Percentiles rank a stretch among this genome's conserved stretches.
Evolutionary conservation across 2,797 vertebrate genomes (phyloP).

Genomic region (Dallia pectoralis): DNA sequence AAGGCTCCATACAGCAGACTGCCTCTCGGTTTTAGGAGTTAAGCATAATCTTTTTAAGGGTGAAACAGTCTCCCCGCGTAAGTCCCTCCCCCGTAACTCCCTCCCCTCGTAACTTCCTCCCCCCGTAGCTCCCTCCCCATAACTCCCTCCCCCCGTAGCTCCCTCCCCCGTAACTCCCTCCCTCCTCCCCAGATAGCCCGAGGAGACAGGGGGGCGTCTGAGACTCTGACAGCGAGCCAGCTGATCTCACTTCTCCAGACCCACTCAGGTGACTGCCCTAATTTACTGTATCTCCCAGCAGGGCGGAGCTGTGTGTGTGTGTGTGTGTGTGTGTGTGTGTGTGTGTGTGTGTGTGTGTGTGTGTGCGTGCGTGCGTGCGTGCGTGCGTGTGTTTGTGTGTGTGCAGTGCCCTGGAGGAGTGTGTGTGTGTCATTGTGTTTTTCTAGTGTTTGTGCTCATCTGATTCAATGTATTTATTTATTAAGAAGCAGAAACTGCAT

Average conservation of each 20-base stretch:
- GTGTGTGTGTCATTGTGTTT: background rate
- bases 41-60: background rate
- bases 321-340: conserved; percentile 11
- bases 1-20: conserved; percentile 3
- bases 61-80: background rate
- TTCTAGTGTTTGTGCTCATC: background rate
- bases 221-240: background rate
- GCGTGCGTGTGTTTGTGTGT: conserved; percentile 2
- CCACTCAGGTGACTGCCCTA: background rate
- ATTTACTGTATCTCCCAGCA: background rate
- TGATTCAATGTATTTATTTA: background rate
- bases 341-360: no score
- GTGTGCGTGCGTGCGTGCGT: conserved; percentile 2
- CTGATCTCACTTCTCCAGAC: background rate
- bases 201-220: background rate
- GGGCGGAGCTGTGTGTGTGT: conserved; percentile 1
- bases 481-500: background rate
- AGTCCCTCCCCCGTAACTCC: background rate
- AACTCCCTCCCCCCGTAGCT: background rate
- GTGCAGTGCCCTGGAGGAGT: background rate
- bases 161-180: background rate
- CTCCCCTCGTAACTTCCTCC: no score
- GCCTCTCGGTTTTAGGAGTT: background rate
- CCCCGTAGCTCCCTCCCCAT: background rate
- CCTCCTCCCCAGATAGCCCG: background rate